phyloP scores from a whole-genome alignment of 2,113 vertebrate genomes.

The Cariama cristata region DNA sequence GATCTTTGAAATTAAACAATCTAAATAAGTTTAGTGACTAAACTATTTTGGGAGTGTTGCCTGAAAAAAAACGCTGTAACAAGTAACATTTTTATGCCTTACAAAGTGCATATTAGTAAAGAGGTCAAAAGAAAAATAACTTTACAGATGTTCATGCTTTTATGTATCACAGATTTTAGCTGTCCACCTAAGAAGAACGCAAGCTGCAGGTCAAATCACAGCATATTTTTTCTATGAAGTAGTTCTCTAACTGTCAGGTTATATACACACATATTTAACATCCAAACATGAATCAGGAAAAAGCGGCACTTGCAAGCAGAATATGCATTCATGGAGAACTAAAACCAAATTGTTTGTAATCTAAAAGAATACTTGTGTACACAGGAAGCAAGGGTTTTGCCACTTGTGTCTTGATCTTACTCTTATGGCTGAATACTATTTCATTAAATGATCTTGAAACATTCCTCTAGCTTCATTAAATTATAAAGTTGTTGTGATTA shows the following conservation, averaged over 20 bases:
- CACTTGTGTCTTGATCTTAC: accelerated
- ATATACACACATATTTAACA: not conserved
- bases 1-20: not conserved
- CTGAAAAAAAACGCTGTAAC: not conserved
- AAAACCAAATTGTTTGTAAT: not conserved
- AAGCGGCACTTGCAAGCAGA: not conserved
- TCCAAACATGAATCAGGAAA: not conserved
- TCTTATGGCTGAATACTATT: not conserved
- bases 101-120: not conserved
- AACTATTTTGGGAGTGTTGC: not conserved
- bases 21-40: not conserved
- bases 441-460: not conserved
- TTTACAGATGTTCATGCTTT: not conserved
- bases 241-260: not conserved
- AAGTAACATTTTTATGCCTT: not conserved
- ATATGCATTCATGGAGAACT: not conserved
- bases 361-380: not conserved
- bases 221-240: not conserved
- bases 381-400: not conserved
- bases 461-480: not conserved
- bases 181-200: not conserved
- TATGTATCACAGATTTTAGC: not conserved
- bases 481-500: not conserved
- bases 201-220: not conserved
- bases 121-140: not conserved